Percentiles rank a stretch among this genome's conserved stretches.
These are phyloP conservation scores for Luffia ferchaultella DNA, from an alignment of 2,888 invertebrate species.

Conservation along the genomic window DNA sequence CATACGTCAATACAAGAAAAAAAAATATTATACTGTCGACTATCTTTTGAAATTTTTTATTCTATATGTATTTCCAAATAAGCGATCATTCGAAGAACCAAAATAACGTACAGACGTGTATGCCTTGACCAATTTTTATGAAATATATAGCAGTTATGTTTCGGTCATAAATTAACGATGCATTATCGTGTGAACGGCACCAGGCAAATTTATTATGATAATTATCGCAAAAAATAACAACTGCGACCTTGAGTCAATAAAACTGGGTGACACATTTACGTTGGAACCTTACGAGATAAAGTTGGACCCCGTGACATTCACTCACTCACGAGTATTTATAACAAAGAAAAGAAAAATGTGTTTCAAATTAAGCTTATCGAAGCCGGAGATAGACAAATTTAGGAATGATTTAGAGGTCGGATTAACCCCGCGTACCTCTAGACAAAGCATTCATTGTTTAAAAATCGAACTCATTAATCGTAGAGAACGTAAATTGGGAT, in stretches of 20 bases:
- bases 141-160: background rate
- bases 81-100: background rate
- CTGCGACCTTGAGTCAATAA: background rate
- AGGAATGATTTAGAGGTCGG: background rate
- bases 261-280: background rate
- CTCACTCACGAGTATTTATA: background rate
- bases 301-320: background rate
- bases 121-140: too few relatives aligned
- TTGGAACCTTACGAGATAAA: background rate
- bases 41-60: background rate
- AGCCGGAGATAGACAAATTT: background rate
- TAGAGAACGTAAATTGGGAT: background rate
- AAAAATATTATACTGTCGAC: background rate
- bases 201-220: background rate
- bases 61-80: background rate
- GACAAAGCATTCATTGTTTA: too few relatives aligned
- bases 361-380: background rate
- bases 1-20: too few relatives aligned
- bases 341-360: background rate
- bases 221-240: background rate
- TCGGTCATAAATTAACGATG: background rate
- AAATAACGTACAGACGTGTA: background rate
- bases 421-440: too few relatives aligned
- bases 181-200: background rate
- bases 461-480: too few relatives aligned